Conservation (phyloP, 1,140 invertebrate species). For the Ylistrum balloti region DNA sequence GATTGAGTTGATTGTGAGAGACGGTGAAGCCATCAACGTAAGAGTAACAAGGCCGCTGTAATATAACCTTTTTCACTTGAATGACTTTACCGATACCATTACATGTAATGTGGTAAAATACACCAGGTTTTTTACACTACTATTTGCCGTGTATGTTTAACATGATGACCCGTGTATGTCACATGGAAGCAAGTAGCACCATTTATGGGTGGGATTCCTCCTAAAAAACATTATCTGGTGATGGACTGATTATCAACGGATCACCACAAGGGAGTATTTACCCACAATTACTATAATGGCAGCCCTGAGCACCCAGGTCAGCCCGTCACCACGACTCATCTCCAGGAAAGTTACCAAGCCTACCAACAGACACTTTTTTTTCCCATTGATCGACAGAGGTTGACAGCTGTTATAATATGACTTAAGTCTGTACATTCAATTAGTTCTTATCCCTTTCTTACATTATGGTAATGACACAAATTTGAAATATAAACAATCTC, state of each 20-base stretch:
- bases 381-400: too few relatives aligned
- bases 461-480: too few relatives aligned
- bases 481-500: too few relatives aligned
- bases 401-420: too few relatives aligned
- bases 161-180: background rate
- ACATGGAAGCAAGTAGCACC: background rate
- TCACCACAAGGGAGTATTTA: constrained; percentile 11
- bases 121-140: background rate
- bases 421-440: too few relatives aligned
- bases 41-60: background rate
- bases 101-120: background rate
- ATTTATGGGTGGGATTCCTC: constrained; percentile 23
- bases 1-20: background rate
- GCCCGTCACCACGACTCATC: background rate
- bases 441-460: too few relatives aligned
- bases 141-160: background rate
- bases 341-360: background rate
- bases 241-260: background rate
- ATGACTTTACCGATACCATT: background rate
- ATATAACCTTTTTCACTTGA: background rate
- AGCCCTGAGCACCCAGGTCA: background rate
- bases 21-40: background rate
- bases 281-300: constrained; percentile 5
- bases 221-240: constrained; percentile 27
- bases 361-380: too few relatives aligned